Evolutionary conservation across 2,797 vertebrate species (phyloP), one percentile per base, ranked within the genome.

Genomic region (Lutjanus campechanus): DNA sequence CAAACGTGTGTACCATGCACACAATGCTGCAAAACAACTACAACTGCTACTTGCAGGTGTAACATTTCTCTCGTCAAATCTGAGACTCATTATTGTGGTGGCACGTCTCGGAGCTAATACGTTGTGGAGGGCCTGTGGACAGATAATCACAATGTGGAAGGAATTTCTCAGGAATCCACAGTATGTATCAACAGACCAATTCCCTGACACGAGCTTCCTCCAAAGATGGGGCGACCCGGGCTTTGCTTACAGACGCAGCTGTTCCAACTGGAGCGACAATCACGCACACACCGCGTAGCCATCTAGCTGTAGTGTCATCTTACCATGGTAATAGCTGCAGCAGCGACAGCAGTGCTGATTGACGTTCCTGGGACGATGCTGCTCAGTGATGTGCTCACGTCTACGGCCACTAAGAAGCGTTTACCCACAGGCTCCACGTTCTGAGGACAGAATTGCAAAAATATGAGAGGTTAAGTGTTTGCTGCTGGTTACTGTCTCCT

Each of bases 271-370:
- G n/a, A 43, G 69, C 68, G 49, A 41, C 47, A 54, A 65, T 58
- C 55, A 59, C 43, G n/a, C 41, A 19, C 67, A 51, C 20, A 19
- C 44, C n/a, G 25, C 1, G 22, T 1, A 3, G 47, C 16, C 36
- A 49, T 67, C 12, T 13, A 8, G 2, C 60, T 60, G 25, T 36
- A n/a, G 29, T 50, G 12, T 13, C 36, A 25, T 40, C 95, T 96
- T 80, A 99, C 98, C 97, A 98, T 97, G 73, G 95, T 93, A 91
- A 99, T 96, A 1, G 95, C 91, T 16, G 97, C 97, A 53, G 97
- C 97, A 20, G 96, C 93, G 0, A 96, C 94, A 59, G 95, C 96
- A 1, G 97, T 96, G 61, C 68, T 97, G 90, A 98, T 81, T 2
- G 95, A 85, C 0, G 96, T 96, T 54, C 98, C 98, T 46, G 96